These are phyloP conservation scores for Varecia variegata DNA, from an alignment of 2,797 vertebrate genomes.

Conservation along the genomic window DNA sequence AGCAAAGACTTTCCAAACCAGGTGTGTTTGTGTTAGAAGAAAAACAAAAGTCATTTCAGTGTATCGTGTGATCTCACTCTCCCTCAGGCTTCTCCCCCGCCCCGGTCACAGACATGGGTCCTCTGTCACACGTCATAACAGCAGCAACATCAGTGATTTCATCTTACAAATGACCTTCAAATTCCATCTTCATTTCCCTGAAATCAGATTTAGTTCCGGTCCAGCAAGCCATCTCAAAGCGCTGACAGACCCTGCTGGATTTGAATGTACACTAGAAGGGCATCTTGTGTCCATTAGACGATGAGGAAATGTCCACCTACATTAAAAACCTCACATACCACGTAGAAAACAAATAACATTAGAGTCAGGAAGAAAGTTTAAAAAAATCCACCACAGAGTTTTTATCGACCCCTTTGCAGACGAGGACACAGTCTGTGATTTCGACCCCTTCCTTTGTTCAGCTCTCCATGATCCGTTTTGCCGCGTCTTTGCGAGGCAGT, in stretches of 20 bases:
- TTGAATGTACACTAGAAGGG: slow-evolving; percentile 51
- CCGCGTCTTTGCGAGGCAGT: not conserved
- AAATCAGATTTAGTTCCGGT: slow-evolving; percentile 69
- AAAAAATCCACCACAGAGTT: not conserved
- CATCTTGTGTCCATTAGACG: slow-evolving; percentile 46
- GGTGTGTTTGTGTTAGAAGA: slow-evolving; percentile 69
- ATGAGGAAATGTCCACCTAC: slow-evolving; percentile 66
- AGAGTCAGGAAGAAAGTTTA: not conserved
- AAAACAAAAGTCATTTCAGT: slow-evolving; percentile 42
- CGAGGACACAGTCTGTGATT: not conserved
- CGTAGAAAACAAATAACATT: not conserved
- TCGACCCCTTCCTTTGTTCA: not conserved
- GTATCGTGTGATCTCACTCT: not conserved
- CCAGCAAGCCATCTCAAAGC: slow-evolving; percentile 52
- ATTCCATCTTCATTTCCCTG: slow-evolving; percentile 59
- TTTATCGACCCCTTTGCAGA: not conserved
- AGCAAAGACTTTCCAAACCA: slow-evolving; percentile 83
- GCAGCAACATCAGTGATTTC: slow-evolving; percentile 57
- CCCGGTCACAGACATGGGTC: not conserved
- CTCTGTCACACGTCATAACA: not conserved
- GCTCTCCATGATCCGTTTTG: not conserved
- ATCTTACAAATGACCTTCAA: slow-evolving; percentile 54
- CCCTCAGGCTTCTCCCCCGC: not conserved
- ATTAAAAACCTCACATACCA: slow-evolving; percentile 46
- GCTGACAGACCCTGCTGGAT: slow-evolving; percentile 35